Conservation (phyloP, 2,113 vertebrate genomes). For the Ornithorhynchus anatinus region DNA sequence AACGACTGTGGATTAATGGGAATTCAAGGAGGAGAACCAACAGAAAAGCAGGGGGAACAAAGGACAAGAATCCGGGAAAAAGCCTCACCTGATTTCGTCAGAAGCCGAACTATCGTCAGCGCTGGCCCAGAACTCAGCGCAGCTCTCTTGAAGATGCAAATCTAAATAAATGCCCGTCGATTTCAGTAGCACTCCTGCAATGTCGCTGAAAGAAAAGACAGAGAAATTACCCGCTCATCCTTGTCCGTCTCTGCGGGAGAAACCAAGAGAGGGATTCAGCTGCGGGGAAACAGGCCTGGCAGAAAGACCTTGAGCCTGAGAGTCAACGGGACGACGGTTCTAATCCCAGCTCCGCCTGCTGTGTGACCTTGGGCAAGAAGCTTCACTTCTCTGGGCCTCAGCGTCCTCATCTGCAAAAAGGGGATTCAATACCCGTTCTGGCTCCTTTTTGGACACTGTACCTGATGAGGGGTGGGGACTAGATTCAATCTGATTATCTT, state of each 20-base stretch:
- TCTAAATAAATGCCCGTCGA: slow-evolving; percentile 96
- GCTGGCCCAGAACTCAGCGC: slow-evolving; percentile 89
- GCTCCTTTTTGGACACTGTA: too few species aligned
- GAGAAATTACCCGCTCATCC: not conserved
- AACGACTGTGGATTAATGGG: not conserved
- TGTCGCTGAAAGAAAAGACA: slow-evolving; percentile 78
- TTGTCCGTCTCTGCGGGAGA: not conserved
- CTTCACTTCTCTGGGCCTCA: too few species aligned
- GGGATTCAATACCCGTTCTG: too few species aligned
- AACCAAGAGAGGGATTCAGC: too few species aligned
- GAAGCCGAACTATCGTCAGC: slow-evolving; percentile 90
- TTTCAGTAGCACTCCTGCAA: slow-evolving; percentile 94
- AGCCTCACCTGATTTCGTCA: slow-evolving; percentile 89
- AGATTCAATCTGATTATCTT: fast-evolving
- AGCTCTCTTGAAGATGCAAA: slow-evolving; percentile 87
- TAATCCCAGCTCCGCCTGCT: too few species aligned
- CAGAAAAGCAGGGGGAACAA: not conserved
- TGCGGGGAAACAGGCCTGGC: too few species aligned
- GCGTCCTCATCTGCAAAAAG: too few species aligned
- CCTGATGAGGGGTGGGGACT: too few species aligned
- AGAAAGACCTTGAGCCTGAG: too few species aligned
- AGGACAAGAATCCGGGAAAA: fast-evolving
- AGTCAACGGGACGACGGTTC: too few species aligned
- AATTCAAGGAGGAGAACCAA: not conserved
- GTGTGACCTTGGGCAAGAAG: too few species aligned